These are phyloP conservation scores for Scytalopus superciliaris DNA, from an alignment of 2,113 vertebrate species.

Conservation along the genomic window DNA sequence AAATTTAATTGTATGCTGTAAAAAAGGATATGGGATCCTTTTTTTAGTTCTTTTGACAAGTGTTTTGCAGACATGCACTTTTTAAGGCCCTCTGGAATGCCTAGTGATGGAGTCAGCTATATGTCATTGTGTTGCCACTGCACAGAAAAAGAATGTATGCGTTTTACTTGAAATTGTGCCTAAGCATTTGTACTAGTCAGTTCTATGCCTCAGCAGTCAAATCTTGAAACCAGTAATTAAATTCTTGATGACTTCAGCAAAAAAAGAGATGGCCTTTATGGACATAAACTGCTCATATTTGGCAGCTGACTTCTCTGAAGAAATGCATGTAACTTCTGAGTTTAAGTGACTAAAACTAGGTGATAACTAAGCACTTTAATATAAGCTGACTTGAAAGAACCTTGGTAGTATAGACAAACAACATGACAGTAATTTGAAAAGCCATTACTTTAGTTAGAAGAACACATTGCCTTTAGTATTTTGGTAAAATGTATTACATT, in stretches of 20 bases:
- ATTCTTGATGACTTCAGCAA: neutral
- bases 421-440: neutral
- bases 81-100: neutral
- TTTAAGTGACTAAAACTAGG: neutral
- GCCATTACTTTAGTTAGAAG: neutral
- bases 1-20: neutral
- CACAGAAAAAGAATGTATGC: neutral
- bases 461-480: neutral
- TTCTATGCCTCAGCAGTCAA: neutral
- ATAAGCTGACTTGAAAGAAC: conserved; percentile 37
- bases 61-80: neutral
- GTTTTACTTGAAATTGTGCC: conserved; percentile 25
- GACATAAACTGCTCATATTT: neutral
- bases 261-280: neutral
- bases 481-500: neutral
- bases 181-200: conserved; percentile 15
- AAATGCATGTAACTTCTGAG: neutral
- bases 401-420: neutral
- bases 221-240: neutral
- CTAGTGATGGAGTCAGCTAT: neutral
- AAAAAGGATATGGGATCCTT: neutral
- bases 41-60: neutral
- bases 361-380: conserved; percentile 56
- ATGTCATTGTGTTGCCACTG: neutral
- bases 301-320: neutral